A percentile compares a stretch with the other conserved stretches of the same genome.
Conservation (phyloP, 2,888 invertebrate genomes). For the Blera fallax region DNA sequence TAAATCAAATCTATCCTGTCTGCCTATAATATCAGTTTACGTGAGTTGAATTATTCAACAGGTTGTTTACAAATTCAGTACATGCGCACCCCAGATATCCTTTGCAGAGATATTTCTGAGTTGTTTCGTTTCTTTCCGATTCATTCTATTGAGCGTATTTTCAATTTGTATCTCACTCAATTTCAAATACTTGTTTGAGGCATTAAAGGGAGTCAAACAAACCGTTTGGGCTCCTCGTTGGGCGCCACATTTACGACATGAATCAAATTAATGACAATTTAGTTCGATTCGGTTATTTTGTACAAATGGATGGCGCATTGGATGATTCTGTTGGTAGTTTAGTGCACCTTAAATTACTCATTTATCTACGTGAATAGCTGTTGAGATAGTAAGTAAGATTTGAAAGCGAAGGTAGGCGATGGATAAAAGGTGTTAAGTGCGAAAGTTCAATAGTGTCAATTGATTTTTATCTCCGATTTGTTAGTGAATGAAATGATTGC, state of each 20-base stretch:
- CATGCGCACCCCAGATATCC: background rate
- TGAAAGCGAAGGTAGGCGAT: too few species aligned
- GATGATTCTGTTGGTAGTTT: background rate
- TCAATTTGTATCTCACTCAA: background rate
- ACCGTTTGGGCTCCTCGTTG: background rate
- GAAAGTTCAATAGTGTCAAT: background rate
- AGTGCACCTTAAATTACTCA: background rate
- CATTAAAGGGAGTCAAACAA: background rate
- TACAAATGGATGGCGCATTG: background rate
- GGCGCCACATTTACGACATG: background rate
- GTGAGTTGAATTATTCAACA: slow-evolving; percentile 45
- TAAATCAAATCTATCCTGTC: slow-evolving; percentile 11
- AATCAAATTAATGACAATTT: background rate
- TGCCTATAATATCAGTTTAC: background rate
- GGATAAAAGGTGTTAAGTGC: background rate
- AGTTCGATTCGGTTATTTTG: background rate
- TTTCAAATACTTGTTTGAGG: background rate
- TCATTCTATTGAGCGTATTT: background rate
- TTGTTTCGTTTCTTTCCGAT: background rate
- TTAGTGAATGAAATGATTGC: too few species aligned
- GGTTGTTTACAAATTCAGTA: slow-evolving; percentile 6
- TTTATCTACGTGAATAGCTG: background rate
- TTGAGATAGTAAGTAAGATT: background rate
- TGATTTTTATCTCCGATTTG: too few species aligned
- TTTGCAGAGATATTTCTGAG: slow-evolving; percentile 3